Conservation (phyloP, 2,888 invertebrate species). For the Creontiades dilutus region DNA sequence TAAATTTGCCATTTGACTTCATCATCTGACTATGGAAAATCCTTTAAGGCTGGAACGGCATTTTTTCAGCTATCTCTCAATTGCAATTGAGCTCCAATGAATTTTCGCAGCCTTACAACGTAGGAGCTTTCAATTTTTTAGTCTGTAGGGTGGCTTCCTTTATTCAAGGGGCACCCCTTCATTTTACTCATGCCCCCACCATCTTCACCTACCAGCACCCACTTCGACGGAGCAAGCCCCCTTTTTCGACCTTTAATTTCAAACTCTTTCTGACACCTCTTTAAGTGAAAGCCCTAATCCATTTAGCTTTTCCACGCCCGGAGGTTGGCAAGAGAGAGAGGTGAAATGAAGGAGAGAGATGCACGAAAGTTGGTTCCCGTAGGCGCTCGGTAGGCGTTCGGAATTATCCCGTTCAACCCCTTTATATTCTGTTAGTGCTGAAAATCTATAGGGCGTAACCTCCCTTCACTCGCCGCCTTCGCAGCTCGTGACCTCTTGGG, state of each 20-base stretch:
- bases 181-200: not conserved
- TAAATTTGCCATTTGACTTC: too few species aligned
- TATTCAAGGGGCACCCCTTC: constrained; percentile 6
- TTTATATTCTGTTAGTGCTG: constrained; percentile 28
- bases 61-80: too few species aligned
- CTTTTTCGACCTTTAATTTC: constrained; percentile 25
- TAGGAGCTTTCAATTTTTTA: not conserved
- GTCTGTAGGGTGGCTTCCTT: not conserved
- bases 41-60: too few species aligned
- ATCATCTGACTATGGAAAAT: too few species aligned
- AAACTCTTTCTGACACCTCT: constrained; percentile 35
- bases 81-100: too few species aligned
- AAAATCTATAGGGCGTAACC: constrained; percentile 28
- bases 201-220: not conserved
- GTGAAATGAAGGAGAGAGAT: not conserved
- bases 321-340: not conserved
- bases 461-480: not conserved
- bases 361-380: constrained; percentile 20
- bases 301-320: constrained; percentile 16
- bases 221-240: not conserved
- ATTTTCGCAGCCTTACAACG: not conserved
- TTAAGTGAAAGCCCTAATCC: constrained; percentile 31
- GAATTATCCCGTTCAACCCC: constrained; percentile 31
- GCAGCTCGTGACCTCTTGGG: not conserved
- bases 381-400: constrained; percentile 30